Conservation (phyloP, 2,888 invertebrate species). For the Bombyx huttoni region DNA sequence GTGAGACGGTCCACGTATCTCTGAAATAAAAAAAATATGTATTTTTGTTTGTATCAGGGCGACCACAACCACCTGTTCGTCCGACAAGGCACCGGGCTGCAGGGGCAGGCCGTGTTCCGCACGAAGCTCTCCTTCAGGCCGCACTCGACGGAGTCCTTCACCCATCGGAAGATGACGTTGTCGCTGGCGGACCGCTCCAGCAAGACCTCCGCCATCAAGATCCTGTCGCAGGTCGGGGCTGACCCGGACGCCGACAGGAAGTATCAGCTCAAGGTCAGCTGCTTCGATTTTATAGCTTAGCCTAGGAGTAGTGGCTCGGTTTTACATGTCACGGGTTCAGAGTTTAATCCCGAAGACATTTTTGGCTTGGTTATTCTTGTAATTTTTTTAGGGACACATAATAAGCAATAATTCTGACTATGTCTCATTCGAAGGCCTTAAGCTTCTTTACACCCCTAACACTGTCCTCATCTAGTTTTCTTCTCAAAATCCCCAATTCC, state of each 20-base stretch:
- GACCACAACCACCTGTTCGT: constrained; percentile 98
- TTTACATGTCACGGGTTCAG: no score
- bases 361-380: no score
- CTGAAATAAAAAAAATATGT: not conserved
- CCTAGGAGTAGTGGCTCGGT: no score
- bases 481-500: no score
- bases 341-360: no score
- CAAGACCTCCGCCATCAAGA: constrained; percentile 95
- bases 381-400: no score
- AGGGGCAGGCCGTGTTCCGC: constrained; percentile 97
- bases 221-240: constrained; percentile 91
- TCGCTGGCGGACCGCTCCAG: constrained; percentile 95
- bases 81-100: constrained; percentile 96
- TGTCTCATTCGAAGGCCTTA: no score
- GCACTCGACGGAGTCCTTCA: constrained; percentile 98
- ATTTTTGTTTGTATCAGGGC: constrained; percentile 68
- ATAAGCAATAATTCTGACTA: no score
- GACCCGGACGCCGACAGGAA: constrained; percentile 96
- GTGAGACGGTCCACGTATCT: no score
- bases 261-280: constrained; percentile 86
- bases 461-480: no score
- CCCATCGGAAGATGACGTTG: constrained; percentile 98
- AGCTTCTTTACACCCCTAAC: no score
- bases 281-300: no score
- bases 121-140: constrained; percentile 98